These are phyloP conservation scores for Exaiptasia diaphana DNA, from an alignment of 64 coral and sea anemone genomes.

Conservation along the genomic window DNA sequence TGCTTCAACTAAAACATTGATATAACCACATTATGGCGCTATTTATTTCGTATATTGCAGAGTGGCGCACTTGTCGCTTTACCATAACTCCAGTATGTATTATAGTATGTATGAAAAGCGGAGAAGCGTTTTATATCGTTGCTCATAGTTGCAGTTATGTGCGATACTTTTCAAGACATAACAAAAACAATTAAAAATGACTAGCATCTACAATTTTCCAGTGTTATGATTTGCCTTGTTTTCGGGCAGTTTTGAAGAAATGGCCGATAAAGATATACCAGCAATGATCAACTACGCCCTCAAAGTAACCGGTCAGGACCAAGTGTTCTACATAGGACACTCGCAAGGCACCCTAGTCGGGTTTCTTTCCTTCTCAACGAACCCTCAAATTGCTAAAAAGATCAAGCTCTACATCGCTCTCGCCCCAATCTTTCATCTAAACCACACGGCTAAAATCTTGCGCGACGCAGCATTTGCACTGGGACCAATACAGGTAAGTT, in stretches of 20 bases:
- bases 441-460: slow-evolving; percentile 24
- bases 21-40: no score
- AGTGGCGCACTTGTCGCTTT: no score
- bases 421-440: slow-evolving; percentile 68
- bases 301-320: slow-evolving; percentile 40
- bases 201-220: no score
- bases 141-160: no score
- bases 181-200: no score
- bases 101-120: no score
- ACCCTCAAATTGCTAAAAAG: slow-evolving; percentile 52
- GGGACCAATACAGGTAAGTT: slow-evolving; percentile 1
- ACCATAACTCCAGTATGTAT: no score
- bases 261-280: slow-evolving; percentile 56
- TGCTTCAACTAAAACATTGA: no score
- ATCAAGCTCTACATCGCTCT: slow-evolving; percentile 76
- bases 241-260: slow-evolving; percentile 36
- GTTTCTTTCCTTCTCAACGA: slow-evolving; percentile 49
- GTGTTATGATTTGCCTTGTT: no score
- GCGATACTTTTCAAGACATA: no score
- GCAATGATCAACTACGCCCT: slow-evolving; percentile 72
- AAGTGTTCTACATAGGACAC: slow-evolving; percentile 76
- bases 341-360: slow-evolving; percentile 77
- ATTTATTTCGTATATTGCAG: no score
- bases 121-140: no score
- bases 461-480: slow-evolving; percentile 24